Base-by-base conservation (phyloP, 2,113 vertebrate genomes). In the Mesitornis unicolor region DNA sequence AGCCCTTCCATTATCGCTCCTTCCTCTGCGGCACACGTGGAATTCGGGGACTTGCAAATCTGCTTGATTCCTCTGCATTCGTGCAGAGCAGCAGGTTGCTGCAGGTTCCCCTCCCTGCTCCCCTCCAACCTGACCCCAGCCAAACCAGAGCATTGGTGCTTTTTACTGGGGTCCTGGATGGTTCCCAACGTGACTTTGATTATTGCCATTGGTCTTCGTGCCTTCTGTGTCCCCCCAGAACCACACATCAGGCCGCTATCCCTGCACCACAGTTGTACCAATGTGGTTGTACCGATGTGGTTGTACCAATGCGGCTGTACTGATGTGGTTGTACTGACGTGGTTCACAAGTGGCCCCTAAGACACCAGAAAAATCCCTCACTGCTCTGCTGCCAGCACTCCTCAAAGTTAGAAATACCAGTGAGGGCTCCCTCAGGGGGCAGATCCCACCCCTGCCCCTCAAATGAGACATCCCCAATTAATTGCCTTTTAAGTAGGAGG, bases 31-130 rank as follows among this genome's bases (percentile, higher is more conserved):
- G 36, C 1, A 0, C 42, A 13, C 2, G 6, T 33, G 93, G 78
- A 97, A 96, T 93, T 96, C 40, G 75, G 85, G 75, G 85, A 91
- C 83, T 88, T 77, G 78, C 79, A 90, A 36, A 87, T 50, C 67
- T 63, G 11, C 54, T 84, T 3, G 0, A 11, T 25, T 35, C 42
- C 47, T 54, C 20, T 19, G 14, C 1, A 2, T 53, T 56, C 3
- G 0, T 83, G 88, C 22, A 1, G 63, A 92, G 83, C 9, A 0
- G 77, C 60, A 60, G 73, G 51, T 64, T 74, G 67, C 59, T 6
- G 4, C 3, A 3, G 74, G 25, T 47, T 87, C 18, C 43, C 19
- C 15, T 47, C 53, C 33, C 48, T 2, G 0, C 40, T 60, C 28
- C 42, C 31, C 56, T 35, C 48, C 57, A 56, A 87, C 42, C 78